Evolutionary conservation across 92 coral and sea anemone species (phyloP).

Genomic region (Metridium senile): DNA sequence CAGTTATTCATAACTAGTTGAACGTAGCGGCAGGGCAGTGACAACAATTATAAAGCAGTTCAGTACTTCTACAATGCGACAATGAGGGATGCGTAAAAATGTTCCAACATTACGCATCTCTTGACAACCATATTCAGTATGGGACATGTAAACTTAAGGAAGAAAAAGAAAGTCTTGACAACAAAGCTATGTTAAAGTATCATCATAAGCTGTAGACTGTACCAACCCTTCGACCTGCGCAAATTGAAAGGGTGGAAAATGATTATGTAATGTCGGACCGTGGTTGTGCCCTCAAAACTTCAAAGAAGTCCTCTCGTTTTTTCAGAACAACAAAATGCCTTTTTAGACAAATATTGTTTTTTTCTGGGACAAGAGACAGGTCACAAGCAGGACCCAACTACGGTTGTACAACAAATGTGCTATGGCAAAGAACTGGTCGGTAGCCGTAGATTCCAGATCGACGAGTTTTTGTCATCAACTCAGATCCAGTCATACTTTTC

Average conservation of each 20-base stretch:
- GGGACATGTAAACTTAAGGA: slow-evolving; percentile 20
- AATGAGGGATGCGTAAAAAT: slow-evolving; percentile 34
- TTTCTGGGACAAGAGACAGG: slow-evolving; percentile 32
- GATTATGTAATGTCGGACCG: slow-evolving; percentile 1
- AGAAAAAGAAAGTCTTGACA: slow-evolving; percentile 9
- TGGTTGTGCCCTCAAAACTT: slow-evolving; percentile 24
- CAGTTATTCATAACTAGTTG: too few species aligned
- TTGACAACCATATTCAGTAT: slow-evolving; percentile 33
- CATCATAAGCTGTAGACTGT: slow-evolving; percentile 16
- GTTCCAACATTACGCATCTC: slow-evolving; percentile 24
- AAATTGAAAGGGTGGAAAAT: neutral
- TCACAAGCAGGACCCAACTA: slow-evolving; percentile 26
- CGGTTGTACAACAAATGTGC: slow-evolving; percentile 39
- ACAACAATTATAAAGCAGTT: too few species aligned
- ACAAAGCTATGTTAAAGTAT: slow-evolving; percentile 12
- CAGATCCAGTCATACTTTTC: slow-evolving; percentile 37
- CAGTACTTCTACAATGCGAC: too few species aligned
- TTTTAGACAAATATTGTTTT: slow-evolving; percentile 7
- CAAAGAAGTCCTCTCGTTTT: slow-evolving; percentile 17
- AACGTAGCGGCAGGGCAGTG: too few species aligned
- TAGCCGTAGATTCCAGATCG: slow-evolving; percentile 25
- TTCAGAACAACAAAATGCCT: slow-evolving; percentile 1
- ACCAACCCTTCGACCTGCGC: slow-evolving; percentile 4
- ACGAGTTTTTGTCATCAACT: slow-evolving; percentile 38
- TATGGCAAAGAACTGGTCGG: slow-evolving; percentile 35